Percentiles rank a stretch among this genome's conserved stretches.
phyloP scores from a whole-genome alignment of 2,797 vertebrate genomes.

The Mus spretus region DNA sequence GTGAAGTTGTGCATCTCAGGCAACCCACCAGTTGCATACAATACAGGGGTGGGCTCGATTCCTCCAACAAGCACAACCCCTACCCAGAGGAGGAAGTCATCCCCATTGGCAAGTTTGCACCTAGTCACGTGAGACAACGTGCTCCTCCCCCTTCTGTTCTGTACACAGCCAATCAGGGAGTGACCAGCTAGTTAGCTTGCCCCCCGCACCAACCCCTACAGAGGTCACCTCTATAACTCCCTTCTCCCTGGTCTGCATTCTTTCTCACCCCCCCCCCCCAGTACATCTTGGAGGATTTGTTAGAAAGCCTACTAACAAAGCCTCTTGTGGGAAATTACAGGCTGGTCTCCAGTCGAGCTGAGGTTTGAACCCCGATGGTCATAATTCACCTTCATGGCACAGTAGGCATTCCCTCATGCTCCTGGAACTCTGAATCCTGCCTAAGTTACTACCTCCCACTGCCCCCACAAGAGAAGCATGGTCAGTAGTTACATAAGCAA shows the following conservation, averaged over 20 bases:
- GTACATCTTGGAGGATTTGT: background rate
- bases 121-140: background rate
- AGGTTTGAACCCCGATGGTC: no score
- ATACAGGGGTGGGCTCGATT: background rate
- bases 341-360: no score
- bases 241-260: background rate
- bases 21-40: no score
- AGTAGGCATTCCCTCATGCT: no score
- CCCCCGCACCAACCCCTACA: no score
- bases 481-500: no score
- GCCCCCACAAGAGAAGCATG: no score
- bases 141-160: background rate
- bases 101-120: background rate
- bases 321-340: no score
- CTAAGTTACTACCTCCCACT: no score
- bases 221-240: background rate
- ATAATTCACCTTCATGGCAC: no score
- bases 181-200: background rate
- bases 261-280: background rate
- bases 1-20: background rate
- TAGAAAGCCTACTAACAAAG: no score
- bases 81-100: background rate
- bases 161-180: background rate
- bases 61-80: background rate
- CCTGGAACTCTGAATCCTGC: no score